Evolutionary conservation across 1,140 invertebrate genomes (phyloP), one percentile per base, ranked within the genome.

Genomic region (Philotrypesis tridentata): DNA sequence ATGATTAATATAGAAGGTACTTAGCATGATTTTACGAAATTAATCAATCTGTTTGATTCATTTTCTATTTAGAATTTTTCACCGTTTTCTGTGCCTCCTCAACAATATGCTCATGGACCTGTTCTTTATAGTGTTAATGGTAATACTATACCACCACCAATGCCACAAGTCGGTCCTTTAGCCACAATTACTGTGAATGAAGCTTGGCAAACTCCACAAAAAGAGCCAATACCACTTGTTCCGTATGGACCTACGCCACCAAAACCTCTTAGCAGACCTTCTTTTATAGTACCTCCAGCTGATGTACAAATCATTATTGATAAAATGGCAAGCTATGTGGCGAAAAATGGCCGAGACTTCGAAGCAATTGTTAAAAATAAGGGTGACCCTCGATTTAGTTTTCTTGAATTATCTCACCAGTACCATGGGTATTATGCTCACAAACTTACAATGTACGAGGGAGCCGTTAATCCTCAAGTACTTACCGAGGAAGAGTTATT

Each of bases 261-360:
- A 4, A 92, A 92, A 74, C 90, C 90, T 33, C 78, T 92, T 0
- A 92, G 87, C 23, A 88, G 91, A 55, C 91, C 92, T 0, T 91
- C 91, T 0, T 93, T 95, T 37, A 92, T 93, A 25, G 91, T 94
- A 9, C 96, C 96, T 23, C 95, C 97, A 0, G 94, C 95, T 12
- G 96, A 97, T 79, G 92, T 97, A 8, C 95, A 96, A 87, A 93
- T 96, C 61, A 96, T 99, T 9, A 97, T 99, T 72, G 97, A 99
- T 89, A 98, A 98, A 92, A 98, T 99, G 95, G 97, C 98, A 2
- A 95, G 95, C 79, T 99, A 99, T 89, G 98, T 99, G 0, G 95
- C 96, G 0, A 98, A 98, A 87, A 99, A 99, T 92, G 98, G 98
- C 0, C 93, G 95, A 70, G 96, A 97, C 85, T 99, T 99, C 90